Percentiles rank a stretch among this genome's conserved stretches.
These are phyloP conservation scores for Xestia c-nigrum DNA, from an alignment of 2,888 invertebrate genomes.

Conservation along the genomic window DNA sequence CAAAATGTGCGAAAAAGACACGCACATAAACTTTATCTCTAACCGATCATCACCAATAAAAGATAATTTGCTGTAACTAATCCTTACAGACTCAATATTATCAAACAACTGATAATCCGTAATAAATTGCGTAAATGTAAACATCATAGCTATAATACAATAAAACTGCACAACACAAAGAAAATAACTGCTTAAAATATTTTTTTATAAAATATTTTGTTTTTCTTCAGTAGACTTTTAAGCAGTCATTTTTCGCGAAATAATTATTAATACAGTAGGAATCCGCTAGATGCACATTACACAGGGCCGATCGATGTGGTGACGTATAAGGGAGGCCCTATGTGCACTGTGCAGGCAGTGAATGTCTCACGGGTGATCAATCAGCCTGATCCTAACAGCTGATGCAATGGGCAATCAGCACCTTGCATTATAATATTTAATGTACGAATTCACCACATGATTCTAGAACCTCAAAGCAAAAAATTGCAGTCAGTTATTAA, in stretches of 20 bases:
- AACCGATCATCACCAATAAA: neutral
- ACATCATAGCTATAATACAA: slow-evolving; percentile 4
- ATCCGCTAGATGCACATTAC: neutral
- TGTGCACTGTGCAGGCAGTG: neutral
- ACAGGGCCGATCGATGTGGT: neutral
- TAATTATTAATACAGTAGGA: neutral
- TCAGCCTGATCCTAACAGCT: too few species aligned
- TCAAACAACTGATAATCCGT: slow-evolving; percentile 26
- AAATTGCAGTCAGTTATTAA: too few species aligned
- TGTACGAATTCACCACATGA: too few species aligned
- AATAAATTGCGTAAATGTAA: slow-evolving; percentile 43
- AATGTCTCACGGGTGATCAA: too few species aligned
- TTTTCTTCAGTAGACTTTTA: neutral
- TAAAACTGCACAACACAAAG: slow-evolving; percentile 8
- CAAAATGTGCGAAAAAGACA: neutral
- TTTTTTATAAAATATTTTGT: neutral
- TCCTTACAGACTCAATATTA: slow-evolving; percentile 6
- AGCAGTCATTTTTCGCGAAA: neutral
- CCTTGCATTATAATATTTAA: too few species aligned
- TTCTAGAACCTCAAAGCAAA: too few species aligned
- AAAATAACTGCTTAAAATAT: neutral
- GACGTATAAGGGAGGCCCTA: neutral
- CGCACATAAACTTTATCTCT: neutral
- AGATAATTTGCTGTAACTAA: slow-evolving; percentile 19
- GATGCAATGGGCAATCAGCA: neutral